These are phyloP conservation scores for Scaptodrosophila lebanonensis DNA, from an alignment of 1,140 invertebrate genomes.

Conservation along the genomic window DNA sequence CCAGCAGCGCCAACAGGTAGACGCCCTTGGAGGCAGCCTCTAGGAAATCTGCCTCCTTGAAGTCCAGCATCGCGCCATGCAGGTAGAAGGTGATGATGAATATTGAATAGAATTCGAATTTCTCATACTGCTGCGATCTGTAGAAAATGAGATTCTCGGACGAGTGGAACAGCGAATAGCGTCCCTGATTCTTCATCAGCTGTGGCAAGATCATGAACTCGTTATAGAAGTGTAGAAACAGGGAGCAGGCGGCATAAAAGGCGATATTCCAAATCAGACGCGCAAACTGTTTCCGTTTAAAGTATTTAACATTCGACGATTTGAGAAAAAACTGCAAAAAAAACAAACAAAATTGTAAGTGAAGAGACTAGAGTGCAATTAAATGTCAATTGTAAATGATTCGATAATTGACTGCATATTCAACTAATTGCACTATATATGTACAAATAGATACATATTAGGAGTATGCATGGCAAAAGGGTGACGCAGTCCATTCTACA, in stretches of 20 bases:
- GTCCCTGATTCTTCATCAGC: slow-evolving; percentile 64
- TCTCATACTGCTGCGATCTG: slow-evolving; percentile 67
- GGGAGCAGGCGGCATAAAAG: slow-evolving; percentile 62
- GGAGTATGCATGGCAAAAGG: background rate
- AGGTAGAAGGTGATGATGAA: slow-evolving; percentile 73
- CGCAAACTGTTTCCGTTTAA: slow-evolving; percentile 69
- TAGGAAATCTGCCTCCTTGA: slow-evolving; percentile 66
- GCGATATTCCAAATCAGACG: slow-evolving; percentile 73
- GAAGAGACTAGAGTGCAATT: background rate
- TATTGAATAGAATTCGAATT: slow-evolving; percentile 72
- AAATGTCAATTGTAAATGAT: slow-evolving; percentile 26
- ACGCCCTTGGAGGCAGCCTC: slow-evolving; percentile 68
- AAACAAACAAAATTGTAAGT: background rate
- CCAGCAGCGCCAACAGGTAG: slow-evolving; percentile 58
- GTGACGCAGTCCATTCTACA: too few relatives aligned
- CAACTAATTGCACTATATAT: slow-evolving; percentile 5
- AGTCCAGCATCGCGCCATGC: slow-evolving; percentile 68
- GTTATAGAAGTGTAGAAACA: slow-evolving; percentile 72
- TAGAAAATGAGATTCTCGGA: slow-evolving; percentile 74
- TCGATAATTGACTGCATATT: too few relatives aligned
- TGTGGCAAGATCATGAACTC: slow-evolving; percentile 73
- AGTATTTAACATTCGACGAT: slow-evolving; percentile 67
- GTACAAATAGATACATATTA: too few relatives aligned
- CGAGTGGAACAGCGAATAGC: slow-evolving; percentile 68
- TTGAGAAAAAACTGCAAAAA: slow-evolving; percentile 63